Evolutionary conservation across 2,113 vertebrate species (phyloP).

Genomic region (Amazona vittata): DNA sequence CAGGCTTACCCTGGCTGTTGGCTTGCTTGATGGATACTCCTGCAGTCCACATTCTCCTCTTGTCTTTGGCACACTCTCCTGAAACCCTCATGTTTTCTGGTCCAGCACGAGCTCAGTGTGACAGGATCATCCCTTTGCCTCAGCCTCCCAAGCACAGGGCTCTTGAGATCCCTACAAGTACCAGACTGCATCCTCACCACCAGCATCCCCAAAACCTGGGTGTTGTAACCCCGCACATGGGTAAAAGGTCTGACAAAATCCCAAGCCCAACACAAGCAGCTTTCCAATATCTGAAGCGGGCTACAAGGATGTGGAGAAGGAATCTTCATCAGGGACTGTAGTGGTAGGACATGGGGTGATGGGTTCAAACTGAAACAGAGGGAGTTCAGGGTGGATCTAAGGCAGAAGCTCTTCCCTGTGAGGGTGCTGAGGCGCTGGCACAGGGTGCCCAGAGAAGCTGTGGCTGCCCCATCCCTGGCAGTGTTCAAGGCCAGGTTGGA

Average conservation of each 20-base stretch:
- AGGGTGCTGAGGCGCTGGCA: accelerated
- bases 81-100: not conserved
- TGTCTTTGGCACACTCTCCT: not conserved
- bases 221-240: accelerated
- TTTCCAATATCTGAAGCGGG: not conserved
- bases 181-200: not conserved
- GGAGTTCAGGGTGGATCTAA: not conserved
- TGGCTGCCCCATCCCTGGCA: too few relatives aligned
- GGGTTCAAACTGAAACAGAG: not conserved
- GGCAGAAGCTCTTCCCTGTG: not conserved
- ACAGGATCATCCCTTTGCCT: not conserved
- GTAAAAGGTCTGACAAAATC: not conserved
- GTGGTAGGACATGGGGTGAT: not conserved
- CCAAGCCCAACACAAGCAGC: not conserved
- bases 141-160: accelerated
- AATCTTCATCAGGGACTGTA: not conserved
- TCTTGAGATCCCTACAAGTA: not conserved
- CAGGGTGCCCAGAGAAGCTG: too few relatives aligned
- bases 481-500: too few relatives aligned
- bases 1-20: not conserved
- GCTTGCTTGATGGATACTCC: not conserved
- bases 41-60: accelerated
- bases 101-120: not conserved
- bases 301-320: not conserved
- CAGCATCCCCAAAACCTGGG: not conserved